A percentile compares a stretch with the other conserved stretches of the same genome.
Evolutionary conservation across 2,113 vertebrate genomes (phyloP).

Genomic region (Xiphias gladius): DNA sequence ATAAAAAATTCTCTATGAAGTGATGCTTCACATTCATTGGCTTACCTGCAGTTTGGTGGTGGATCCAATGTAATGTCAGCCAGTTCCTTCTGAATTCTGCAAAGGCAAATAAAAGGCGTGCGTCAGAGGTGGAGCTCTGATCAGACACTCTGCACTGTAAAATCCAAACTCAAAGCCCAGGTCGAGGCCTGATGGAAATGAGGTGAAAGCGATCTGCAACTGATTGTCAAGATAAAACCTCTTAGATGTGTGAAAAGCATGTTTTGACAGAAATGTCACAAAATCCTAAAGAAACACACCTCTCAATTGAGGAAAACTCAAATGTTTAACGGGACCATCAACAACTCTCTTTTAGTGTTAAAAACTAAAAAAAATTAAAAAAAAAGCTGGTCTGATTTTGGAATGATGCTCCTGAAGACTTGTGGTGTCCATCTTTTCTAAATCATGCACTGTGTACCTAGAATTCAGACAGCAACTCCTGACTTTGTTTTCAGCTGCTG

Average conservation of each 20-base stretch:
- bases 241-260: background rate
- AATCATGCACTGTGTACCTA: background rate
- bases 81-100: conserved; percentile 98
- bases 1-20: background rate
- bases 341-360: background rate
- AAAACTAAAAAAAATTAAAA: background rate
- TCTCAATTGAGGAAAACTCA: background rate
- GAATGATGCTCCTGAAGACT: too few relatives aligned
- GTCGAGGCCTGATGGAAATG: background rate
- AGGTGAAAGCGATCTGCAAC: background rate
- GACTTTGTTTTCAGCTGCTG: conserved; percentile 7
- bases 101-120: background rate
- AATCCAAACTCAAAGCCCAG: background rate
- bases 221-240: background rate
- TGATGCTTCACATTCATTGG: background rate
- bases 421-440: background rate
- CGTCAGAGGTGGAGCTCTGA: background rate
- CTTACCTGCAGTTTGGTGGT: conserved; percentile 97
- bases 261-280: background rate
- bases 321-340: background rate
- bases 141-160: background rate
- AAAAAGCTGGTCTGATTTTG: background rate
- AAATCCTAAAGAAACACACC: background rate
- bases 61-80: conserved; percentile 98
- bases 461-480: background rate